Percentiles rank a stretch among this genome's conserved stretches.
phyloP scores from a whole-genome alignment of 2,113 vertebrate species.

The Equus quagga region DNA sequence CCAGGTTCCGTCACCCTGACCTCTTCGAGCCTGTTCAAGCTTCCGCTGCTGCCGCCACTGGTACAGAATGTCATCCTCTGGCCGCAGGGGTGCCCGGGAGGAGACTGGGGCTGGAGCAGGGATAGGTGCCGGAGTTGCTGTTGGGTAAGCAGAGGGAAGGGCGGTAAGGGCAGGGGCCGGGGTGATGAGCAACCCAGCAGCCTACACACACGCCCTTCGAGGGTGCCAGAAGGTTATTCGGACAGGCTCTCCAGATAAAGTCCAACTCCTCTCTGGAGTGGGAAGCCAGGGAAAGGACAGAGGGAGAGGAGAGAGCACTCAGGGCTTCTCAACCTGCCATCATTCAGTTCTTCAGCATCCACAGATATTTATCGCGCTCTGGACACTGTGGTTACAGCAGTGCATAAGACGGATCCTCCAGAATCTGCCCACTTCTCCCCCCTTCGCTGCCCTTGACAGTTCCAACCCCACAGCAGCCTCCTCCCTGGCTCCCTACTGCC shows the following conservation, averaged over 20 bases:
- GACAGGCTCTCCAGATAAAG: neutral
- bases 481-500: neutral
- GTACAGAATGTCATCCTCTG: conserved; percentile 93
- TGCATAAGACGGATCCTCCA: neutral
- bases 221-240: neutral
- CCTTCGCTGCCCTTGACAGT: neutral
- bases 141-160: neutral
- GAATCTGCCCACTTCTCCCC: neutral
- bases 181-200: neutral
- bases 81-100: conserved; percentile 64
- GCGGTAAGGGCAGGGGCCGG: neutral
- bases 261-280: neutral
- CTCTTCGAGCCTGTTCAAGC: conserved; percentile 86
- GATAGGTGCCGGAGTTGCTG: neutral
- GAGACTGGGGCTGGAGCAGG: neutral
- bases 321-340: neutral
- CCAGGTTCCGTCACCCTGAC: conserved; percentile 67
- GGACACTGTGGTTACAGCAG: neutral
- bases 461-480: neutral
- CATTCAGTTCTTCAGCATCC: neutral
- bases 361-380: neutral
- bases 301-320: neutral
- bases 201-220: neutral
- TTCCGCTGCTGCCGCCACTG: conserved; percentile 95
- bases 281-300: neutral